Base-by-base conservation (phyloP, 92 coral and sea anemone genomes). In the Plumapathes pennacea region DNA sequence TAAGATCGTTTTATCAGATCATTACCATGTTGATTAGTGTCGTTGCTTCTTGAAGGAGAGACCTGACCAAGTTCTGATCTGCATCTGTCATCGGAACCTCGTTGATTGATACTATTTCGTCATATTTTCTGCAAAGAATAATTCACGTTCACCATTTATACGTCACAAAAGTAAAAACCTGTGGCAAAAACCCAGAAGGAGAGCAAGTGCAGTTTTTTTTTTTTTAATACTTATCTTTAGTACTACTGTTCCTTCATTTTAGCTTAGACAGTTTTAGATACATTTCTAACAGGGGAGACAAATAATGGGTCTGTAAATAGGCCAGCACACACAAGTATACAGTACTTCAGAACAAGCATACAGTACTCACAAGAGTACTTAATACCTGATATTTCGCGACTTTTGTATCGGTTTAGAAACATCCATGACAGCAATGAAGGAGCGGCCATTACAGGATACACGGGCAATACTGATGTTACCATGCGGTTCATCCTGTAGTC, bases 101-200 rank as follows among this genome's bases (percentile, higher is more conserved):
- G 60, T 92, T 88, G 52, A 92, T 83, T 12, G 96, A 83, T 13
- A 92, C 81, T 32, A 92, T 60, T 39, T 88, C 98, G 54, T 92
- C 98, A 45, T 88, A 92, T 72, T 84, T 92, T 74, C 98, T 90
- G 22, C 5, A 18, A 48, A 60, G 4, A n/a, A n/a, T n/a, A n/a
- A n/a, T n/a, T n/a, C n/a, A n/a, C n/a, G n/a, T n/a, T n/a, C n/a
- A n/a, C n/a, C n/a, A n/a, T n/a, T n/a, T n/a, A n/a, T n/a, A n/a
- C n/a, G n/a, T n/a, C n/a, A n/a, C n/a, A n/a, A n/a, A n/a, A n/a
- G n/a, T n/a, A n/a, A n/a, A n/a, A n/a, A n/a, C n/a, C n/a, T n/a
- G n/a, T n/a, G n/a, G n/a, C n/a, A n/a, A n/a, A n/a, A n/a, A n/a
- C n/a, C n/a, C n/a, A n/a, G n/a, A n/a, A n/a, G n/a, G n/a, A n/a